These are phyloP conservation scores for Orchesella cincta DNA, from an alignment of 1,140 invertebrate species.

Conservation along the genomic window DNA sequence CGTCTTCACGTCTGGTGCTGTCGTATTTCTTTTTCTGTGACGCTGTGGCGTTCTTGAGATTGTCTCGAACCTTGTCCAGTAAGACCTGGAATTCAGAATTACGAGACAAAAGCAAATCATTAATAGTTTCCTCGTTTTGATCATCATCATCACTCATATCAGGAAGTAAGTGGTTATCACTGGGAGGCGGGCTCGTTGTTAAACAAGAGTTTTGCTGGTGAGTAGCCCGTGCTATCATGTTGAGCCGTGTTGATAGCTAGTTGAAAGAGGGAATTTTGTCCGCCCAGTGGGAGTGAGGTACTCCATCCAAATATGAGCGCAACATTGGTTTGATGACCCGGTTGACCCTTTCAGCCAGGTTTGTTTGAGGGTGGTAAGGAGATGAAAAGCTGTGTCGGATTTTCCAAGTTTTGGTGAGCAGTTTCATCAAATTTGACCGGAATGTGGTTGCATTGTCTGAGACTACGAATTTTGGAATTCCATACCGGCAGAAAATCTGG, in stretches of 20 bases:
- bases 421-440: not conserved
- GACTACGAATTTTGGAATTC: not conserved
- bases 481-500: constrained; percentile 31
- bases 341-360: constrained; percentile 44
- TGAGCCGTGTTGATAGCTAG: constrained; percentile 26
- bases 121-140: no score
- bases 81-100: no score
- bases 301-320: constrained; percentile 20
- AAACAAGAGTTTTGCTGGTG: constrained; percentile 23
- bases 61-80: no score
- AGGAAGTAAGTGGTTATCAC: not conserved
- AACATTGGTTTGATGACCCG: constrained; percentile 41
- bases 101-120: no score
- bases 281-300: constrained; percentile 34
- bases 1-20: no score
- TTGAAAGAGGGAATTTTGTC: not conserved
- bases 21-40: no score
- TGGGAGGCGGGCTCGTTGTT: constrained; percentile 18
- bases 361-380: constrained; percentile 45
- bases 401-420: not conserved
- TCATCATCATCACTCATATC: no score
- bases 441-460: constrained; percentile 34
- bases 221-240: constrained; percentile 6
- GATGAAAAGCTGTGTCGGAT: constrained; percentile 32
- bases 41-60: no score